phyloP scores from a whole-genome alignment of 1,140 invertebrate genomes.

The Drosophila subobscura region DNA sequence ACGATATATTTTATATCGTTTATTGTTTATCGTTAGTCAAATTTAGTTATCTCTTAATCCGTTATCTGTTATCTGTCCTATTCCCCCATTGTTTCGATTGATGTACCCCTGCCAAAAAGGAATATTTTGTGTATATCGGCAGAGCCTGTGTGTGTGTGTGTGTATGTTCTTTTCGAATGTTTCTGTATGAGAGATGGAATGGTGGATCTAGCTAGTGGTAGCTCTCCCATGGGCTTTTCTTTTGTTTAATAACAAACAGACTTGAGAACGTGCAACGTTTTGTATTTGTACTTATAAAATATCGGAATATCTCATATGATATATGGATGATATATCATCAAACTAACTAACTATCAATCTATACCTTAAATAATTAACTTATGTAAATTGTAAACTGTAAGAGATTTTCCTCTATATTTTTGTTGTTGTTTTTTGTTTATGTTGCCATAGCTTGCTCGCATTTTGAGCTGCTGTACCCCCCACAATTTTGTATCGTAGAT shows the following conservation, averaged over 20 bases:
- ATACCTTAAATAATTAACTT: too few relatives aligned
- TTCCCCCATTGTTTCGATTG: conserved; percentile 15
- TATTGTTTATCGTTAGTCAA: conserved; percentile 38
- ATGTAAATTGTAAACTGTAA: not conserved
- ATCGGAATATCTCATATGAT: conserved; percentile 12
- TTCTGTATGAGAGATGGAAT: not conserved
- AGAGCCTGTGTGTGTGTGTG: conserved; percentile 6
- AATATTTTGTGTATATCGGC: conserved; percentile 8
- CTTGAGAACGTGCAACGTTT: conserved; percentile 64
- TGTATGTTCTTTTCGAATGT: conserved; percentile 2
- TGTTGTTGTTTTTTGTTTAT: too few relatives aligned
- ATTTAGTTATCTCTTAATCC: conserved; percentile 33
- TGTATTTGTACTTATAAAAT: conserved; percentile 31
- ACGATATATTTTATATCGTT: not conserved
- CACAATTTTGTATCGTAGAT: too few relatives aligned
- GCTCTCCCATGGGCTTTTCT: not conserved
- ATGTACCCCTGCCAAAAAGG: not conserved
- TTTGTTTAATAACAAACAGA: conserved; percentile 33
- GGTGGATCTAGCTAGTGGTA: not conserved
- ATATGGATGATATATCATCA: conserved; percentile 13
- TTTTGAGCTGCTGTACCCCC: conserved; percentile 7
- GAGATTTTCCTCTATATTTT: conserved; percentile 29
- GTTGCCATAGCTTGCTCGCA: conserved; percentile 29
- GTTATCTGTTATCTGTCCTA: conserved; percentile 22
- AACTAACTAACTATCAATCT: too few relatives aligned